A percentile compares a stretch with the other conserved stretches of the same genome.
These are phyloP conservation scores for Rhinoderma darwinii DNA, from an alignment of 2,113 vertebrate genomes.

Conservation along the genomic window DNA sequence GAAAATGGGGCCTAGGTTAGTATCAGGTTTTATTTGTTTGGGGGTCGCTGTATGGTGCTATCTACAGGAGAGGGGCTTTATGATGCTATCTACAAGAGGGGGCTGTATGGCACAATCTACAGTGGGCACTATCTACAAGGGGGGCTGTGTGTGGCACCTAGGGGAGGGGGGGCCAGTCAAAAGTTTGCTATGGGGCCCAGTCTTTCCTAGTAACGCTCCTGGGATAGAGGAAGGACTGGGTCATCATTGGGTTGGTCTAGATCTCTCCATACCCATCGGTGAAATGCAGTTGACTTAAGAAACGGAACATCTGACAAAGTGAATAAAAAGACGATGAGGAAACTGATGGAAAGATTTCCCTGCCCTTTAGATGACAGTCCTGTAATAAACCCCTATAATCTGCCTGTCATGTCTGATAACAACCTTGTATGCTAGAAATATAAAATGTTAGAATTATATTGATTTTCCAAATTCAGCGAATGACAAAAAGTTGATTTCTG, in stretches of 20 bases:
- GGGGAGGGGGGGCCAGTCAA: no score
- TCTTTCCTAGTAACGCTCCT: no score
- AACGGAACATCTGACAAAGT: not conserved
- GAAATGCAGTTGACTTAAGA: not conserved
- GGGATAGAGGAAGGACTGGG: not conserved
- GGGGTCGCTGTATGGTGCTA: no score
- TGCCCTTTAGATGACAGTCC: not conserved
- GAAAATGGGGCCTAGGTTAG: no score
- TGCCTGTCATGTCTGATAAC: not conserved
- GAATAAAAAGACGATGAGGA: not conserved
- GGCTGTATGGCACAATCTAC: no score
- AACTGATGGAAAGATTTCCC: not conserved
- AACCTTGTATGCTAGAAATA: not conserved
- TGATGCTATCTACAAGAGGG: no score
- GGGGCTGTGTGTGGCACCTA: no score
- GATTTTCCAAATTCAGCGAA: not conserved
- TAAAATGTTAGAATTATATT: not conserved
- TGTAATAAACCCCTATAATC: not conserved
- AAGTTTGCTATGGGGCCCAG: no score
- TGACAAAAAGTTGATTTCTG: not conserved
- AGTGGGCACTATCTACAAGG: no score
- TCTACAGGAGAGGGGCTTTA: no score
- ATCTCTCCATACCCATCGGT: not conserved
- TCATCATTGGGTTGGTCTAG: not conserved
- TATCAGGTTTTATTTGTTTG: no score